Percentiles rank a stretch among this genome's conserved stretches.
Conservation (phyloP, 1,140 invertebrate species). For the Zaprionus davidi region DNA sequence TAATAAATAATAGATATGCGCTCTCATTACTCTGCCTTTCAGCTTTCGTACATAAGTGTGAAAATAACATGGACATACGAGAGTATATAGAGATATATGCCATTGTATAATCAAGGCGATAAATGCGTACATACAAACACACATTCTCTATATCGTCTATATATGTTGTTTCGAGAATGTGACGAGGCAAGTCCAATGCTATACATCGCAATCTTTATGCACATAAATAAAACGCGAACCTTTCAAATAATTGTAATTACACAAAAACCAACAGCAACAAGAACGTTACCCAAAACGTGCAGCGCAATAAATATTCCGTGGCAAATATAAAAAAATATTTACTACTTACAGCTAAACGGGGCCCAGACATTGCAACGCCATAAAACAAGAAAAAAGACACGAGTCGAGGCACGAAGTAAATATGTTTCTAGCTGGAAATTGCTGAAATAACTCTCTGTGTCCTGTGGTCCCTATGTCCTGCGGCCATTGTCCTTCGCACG, state of each 20-base stretch:
- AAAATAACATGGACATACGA: constrained; percentile 43
- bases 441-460: constrained; percentile 19
- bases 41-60: constrained; percentile 67
- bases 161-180: constrained; percentile 20
- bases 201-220: constrained; percentile 39
- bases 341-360: constrained; percentile 45
- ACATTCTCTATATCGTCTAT: constrained; percentile 4
- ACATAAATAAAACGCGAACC: constrained; percentile 47
- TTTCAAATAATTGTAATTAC: constrained; percentile 52
- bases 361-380: constrained; percentile 21
- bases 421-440: constrained; percentile 35
- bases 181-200: constrained; percentile 40
- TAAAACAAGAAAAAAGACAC: constrained; percentile 18
- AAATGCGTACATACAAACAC: constrained; percentile 27
- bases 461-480: neutral
- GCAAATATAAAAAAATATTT: constrained; percentile 40
- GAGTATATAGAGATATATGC: constrained; percentile 14
- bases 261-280: constrained; percentile 21
- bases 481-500: constrained; percentile 42
- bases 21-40: constrained; percentile 25
- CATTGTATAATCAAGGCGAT: constrained; percentile 51
- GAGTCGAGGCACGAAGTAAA: constrained; percentile 12
- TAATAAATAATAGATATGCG: constrained; percentile 25
- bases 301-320: constrained; percentile 50
- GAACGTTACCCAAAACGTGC: constrained; percentile 39